These are phyloP conservation scores for Notolepis coatsorum DNA, from an alignment of 2,797 vertebrate species.

Conservation along the genomic window DNA sequence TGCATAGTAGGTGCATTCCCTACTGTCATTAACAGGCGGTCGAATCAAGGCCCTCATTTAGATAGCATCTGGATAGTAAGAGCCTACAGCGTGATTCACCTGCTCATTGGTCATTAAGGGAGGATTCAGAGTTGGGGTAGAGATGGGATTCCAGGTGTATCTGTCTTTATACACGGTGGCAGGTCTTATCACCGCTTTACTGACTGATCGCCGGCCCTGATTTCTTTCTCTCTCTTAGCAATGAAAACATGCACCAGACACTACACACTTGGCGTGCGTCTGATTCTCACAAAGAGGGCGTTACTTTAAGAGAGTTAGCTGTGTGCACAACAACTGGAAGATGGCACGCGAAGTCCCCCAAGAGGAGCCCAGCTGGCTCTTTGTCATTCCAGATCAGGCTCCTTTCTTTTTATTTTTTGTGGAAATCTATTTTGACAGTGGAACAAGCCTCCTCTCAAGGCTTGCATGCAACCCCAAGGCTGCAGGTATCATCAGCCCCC, in stretches of 20 bases:
- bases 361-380: constrained; percentile 67
- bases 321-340: constrained; percentile 66
- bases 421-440: constrained; percentile 68
- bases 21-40: constrained; percentile 38
- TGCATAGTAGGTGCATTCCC: constrained; percentile 40
- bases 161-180: constrained; percentile 51
- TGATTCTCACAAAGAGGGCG: constrained; percentile 62
- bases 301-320: constrained; percentile 55
- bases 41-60: constrained; percentile 37
- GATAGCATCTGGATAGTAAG: constrained; percentile 69
- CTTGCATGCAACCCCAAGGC: constrained; percentile 5
- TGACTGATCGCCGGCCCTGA: constrained; percentile 67
- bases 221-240: constrained; percentile 46
- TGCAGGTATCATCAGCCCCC: constrained; percentile 62
- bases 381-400: constrained; percentile 54
- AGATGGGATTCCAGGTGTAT: constrained; percentile 38
- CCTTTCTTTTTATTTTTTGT: constrained; percentile 44
- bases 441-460: constrained; percentile 51
- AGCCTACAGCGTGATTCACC: constrained; percentile 46
- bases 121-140: constrained; percentile 41
- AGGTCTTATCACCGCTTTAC: constrained; percentile 60
- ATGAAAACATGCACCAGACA: constrained; percentile 56
- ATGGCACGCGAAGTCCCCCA: constrained; percentile 73
- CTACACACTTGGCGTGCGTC: constrained; percentile 53
- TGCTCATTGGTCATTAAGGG: constrained; percentile 51